Evolutionary conservation across 2,888 invertebrate genomes (phyloP).

Genomic region (Hipparchia sbordonii): DNA sequence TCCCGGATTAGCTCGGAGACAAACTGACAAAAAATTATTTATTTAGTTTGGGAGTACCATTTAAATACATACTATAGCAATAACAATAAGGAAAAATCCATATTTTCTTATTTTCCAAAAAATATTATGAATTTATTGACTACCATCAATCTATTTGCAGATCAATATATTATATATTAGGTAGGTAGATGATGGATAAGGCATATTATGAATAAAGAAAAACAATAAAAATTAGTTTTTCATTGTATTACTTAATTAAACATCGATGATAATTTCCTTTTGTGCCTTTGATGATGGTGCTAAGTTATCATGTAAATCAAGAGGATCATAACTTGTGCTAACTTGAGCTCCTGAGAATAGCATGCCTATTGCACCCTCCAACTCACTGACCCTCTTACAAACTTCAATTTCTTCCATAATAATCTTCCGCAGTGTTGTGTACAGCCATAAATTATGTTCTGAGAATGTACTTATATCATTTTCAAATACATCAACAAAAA

Average conservation of each 20-base stretch:
- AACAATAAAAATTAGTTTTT: neutral
- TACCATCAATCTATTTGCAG: neutral
- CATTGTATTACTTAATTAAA: slow-evolving; percentile 43
- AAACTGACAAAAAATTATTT: too few species aligned
- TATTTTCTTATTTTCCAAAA: too few species aligned
- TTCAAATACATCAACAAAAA: slow-evolving; percentile 89
- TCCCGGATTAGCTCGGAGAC: too few species aligned
- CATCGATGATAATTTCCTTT: slow-evolving; percentile 83
- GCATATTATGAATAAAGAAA: slow-evolving; percentile 3
- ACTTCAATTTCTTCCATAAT: slow-evolving; percentile 87
- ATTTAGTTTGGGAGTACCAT: too few species aligned
- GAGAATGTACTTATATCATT: slow-evolving; percentile 84
- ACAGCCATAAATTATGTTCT: slow-evolving; percentile 83
- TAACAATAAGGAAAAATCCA: too few species aligned
- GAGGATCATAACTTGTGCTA: slow-evolving; percentile 60
- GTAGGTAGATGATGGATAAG: neutral
- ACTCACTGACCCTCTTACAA: slow-evolving; percentile 83
- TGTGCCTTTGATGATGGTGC: slow-evolving; percentile 75
- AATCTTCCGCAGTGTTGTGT: slow-evolving; percentile 83
- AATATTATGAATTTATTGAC: too few species aligned
- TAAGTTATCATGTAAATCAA: slow-evolving; percentile 60
- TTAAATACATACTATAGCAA: too few species aligned
- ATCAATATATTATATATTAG: neutral
- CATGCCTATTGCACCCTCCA: slow-evolving; percentile 88
- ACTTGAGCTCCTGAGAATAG: slow-evolving; percentile 84